phyloP scores from a whole-genome alignment of 2,888 invertebrate species.

The Sinopyrophorus schimmeli region DNA sequence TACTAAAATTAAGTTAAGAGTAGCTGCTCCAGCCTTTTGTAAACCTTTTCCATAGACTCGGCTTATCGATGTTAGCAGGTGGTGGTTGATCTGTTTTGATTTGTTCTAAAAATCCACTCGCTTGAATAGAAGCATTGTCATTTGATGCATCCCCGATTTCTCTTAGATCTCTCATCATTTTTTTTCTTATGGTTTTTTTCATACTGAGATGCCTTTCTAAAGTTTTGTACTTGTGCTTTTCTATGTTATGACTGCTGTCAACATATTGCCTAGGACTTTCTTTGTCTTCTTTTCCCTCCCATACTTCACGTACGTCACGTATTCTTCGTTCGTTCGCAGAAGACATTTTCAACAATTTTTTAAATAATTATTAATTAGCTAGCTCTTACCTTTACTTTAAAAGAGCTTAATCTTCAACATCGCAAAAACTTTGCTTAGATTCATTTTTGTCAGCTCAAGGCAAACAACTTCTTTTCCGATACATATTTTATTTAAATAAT shows the following conservation, averaged over 20 bases:
- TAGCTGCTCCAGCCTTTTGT: slow-evolving; percentile 56
- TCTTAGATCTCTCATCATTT: slow-evolving; percentile 81
- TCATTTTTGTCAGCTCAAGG: slow-evolving; percentile 50
- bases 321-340: slow-evolving; percentile 68
- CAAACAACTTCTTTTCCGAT: slow-evolving; percentile 47
- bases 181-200: slow-evolving; percentile 85
- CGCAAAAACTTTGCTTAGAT: slow-evolving; percentile 22
- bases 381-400: slow-evolving; percentile 19
- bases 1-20: slow-evolving; percentile 41
- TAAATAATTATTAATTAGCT: slow-evolving; percentile 18
- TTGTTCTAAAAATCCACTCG: slow-evolving; percentile 53
- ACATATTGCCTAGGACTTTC: slow-evolving; percentile 55
- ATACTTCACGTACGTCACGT: slow-evolving; percentile 71
- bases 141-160: slow-evolving; percentile 58
- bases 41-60: slow-evolving; percentile 55
- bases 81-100: slow-evolving; percentile 55
- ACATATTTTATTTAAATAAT: too few relatives aligned
- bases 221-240: slow-evolving; percentile 75
- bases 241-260: slow-evolving; percentile 61
- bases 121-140: slow-evolving; percentile 43
- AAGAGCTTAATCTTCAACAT: slow-evolving; percentile 19
- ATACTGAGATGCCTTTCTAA: slow-evolving; percentile 81
- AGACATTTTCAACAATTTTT: slow-evolving; percentile 58
- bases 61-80: slow-evolving; percentile 55
- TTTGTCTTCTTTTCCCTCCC: slow-evolving; percentile 52